Percentiles rank a stretch among this genome's conserved stretches.
phyloP scores from a whole-genome alignment of 2,888 invertebrate genomes.

The Tachina grossa region DNA sequence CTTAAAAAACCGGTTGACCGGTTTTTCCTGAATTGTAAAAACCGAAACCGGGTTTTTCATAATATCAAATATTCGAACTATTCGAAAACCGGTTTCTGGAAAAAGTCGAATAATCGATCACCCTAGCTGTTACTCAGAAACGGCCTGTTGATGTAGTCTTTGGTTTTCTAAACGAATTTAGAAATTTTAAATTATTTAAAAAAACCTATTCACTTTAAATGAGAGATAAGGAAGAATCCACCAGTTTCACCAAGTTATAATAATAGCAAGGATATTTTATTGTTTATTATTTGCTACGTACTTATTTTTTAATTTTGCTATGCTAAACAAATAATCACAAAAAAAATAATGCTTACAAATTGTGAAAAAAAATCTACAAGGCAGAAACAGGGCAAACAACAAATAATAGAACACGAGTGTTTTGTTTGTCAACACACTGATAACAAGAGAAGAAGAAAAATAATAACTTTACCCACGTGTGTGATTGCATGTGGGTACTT shows the following conservation, averaged over 20 bases:
- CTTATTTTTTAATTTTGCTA: not conserved
- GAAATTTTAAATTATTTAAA: not conserved
- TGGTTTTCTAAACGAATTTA: not conserved
- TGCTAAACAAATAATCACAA: conserved; percentile 5
- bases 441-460: not conserved
- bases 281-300: not conserved
- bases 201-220: not conserved
- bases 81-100: too few relatives aligned
- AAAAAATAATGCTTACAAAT: conserved; percentile 23
- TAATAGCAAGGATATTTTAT: conserved; percentile 17
- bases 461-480: not conserved
- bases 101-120: too few relatives aligned
- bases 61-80: too few relatives aligned
- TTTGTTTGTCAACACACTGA: conserved; percentile 29
- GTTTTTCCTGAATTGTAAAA: too few relatives aligned
- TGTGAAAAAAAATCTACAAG: not conserved
- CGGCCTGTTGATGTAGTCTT: too few relatives aligned
- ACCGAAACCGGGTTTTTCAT: too few relatives aligned
- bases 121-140: too few relatives aligned
- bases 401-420: conserved; percentile 29
- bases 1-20: too few relatives aligned
- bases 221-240: conserved; percentile 1
- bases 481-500: too few relatives aligned
- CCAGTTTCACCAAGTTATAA: not conserved
- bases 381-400: not conserved